A percentile compares a stretch with the other conserved stretches of the same genome.
phyloP scores from a whole-genome alignment of 2,113 vertebrate genomes.

The Thryonomys swinderianus region DNA sequence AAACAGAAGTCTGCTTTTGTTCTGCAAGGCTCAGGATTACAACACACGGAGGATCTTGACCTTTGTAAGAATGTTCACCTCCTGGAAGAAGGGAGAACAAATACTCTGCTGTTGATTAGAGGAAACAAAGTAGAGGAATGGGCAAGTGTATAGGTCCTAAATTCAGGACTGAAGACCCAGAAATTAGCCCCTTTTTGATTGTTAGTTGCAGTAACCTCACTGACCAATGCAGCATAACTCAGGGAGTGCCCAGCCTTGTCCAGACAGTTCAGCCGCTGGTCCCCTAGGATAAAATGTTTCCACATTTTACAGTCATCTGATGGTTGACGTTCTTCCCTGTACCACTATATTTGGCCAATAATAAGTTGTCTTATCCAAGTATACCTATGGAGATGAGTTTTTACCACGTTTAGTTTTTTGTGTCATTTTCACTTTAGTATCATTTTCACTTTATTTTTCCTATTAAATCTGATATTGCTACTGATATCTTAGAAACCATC shows the following conservation, averaged over 20 bases:
- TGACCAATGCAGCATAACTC: neutral
- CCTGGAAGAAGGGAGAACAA: neutral
- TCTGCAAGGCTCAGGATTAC: slow-evolving; percentile 2
- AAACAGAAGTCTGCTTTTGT: neutral
- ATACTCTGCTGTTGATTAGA: neutral
- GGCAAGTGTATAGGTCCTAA: neutral
- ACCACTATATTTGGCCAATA: neutral
- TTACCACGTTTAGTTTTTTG: neutral
- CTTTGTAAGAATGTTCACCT: neutral
- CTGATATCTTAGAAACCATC: neutral
- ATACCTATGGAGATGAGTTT: neutral
- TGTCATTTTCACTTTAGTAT: neutral
- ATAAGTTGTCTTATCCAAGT: neutral
- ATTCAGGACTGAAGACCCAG: neutral
- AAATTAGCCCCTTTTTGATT: neutral
- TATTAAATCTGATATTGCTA: neutral
- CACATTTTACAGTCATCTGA: neutral
- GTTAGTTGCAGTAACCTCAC: neutral
- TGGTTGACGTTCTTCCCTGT: neutral
- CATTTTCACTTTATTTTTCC: neutral
- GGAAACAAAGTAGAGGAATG: neutral
- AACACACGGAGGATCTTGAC: neutral
- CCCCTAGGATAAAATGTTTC: neutral
- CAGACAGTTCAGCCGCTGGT: neutral
- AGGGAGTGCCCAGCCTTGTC: neutral